Evolutionary conservation across 2,888 invertebrate genomes (phyloP), one percentile per base, ranked within the genome.

Genomic region (Norana najaformis): DNA sequence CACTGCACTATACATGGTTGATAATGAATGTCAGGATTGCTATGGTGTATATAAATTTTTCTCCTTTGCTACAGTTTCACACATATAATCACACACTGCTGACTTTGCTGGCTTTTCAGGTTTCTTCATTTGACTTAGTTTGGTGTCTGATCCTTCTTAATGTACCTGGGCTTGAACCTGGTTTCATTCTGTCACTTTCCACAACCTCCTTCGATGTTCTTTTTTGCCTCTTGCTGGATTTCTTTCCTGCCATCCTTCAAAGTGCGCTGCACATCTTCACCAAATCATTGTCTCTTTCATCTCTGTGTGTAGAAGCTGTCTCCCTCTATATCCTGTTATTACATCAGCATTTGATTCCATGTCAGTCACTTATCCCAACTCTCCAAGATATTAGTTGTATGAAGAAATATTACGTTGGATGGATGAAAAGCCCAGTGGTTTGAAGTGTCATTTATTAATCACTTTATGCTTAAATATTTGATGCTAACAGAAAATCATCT

Each of bases 211-310:
- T 69, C 8, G 1, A 30, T 69, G 30, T 69, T n/a, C 69, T 41
- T 1, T 41, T 41, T 18, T 41, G 41, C 41, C 41, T 18, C n/a
- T n/a, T n/a, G n/a, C n/a, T 18, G 41, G 47, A 47, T 69, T 30
- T 69, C 69, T 30, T n/a, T 69, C 30, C 11, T 8, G 11, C 69
- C 69, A n/a, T 69, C n/a, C 30, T n/a, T 13, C n/a, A 69, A 69
- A 69, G 30, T 69, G 69, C 69, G n/a, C 69, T 69, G 69, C 69
- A 69, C 69, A n/a, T 69, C 69, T 69, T 69, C 69, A 69, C n/a
- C 69, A 69, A n/a, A 69, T 69, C 69, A 69, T 30, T 69, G 11
- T n/a, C n/a, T 11, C 5, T 11, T n/a, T 69, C 69, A 69, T 69
- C 69, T 69, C 69, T 69, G n/a, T 69, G 30, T 69, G 69, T 69